phyloP scores from a whole-genome alignment of 2,113 vertebrate genomes.

The human region DNA sequence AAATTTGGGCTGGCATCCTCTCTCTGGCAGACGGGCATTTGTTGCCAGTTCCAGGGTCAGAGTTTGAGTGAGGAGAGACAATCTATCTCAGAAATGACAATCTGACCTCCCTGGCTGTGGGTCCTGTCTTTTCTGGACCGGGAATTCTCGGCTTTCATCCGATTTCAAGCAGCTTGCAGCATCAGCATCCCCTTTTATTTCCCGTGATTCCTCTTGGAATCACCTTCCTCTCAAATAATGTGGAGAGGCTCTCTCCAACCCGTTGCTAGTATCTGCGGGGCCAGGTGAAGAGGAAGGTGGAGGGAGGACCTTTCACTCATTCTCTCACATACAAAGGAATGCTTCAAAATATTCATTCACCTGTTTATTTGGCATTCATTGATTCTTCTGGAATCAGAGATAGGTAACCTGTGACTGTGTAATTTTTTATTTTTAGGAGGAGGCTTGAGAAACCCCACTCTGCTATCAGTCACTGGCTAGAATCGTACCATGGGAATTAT shows the following conservation, averaged over 20 bases:
- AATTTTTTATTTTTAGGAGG: background rate
- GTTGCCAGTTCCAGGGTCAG: background rate
- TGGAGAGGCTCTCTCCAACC: constrained; percentile 10
- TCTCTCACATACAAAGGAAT: background rate
- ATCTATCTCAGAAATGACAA: constrained; percentile 47
- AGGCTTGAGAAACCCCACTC: background rate
- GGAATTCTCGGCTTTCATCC: background rate
- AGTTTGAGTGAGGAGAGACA: constrained; percentile 43
- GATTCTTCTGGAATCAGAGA: constrained; percentile 14
- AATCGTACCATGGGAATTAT: background rate
- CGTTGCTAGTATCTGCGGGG: background rate
- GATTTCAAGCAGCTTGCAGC: constrained; percentile 49
- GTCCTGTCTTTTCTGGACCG: background rate
- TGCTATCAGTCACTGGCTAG: background rate
- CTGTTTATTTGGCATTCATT: background rate
- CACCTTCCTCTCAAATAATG: constrained; percentile 51
- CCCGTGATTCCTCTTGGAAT: constrained; percentile 66
- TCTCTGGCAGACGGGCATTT: background rate
- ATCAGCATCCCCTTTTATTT: constrained; percentile 29
- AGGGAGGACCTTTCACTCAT: background rate
- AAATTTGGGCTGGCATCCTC: background rate
- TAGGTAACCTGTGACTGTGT: constrained; percentile 26
- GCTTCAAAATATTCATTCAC: background rate
- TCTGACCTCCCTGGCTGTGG: constrained; percentile 4
- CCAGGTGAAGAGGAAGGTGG: background rate